Base-by-base conservation (phyloP, 1,140 invertebrate species). In the Stegodyphus mimosarum region DNA sequence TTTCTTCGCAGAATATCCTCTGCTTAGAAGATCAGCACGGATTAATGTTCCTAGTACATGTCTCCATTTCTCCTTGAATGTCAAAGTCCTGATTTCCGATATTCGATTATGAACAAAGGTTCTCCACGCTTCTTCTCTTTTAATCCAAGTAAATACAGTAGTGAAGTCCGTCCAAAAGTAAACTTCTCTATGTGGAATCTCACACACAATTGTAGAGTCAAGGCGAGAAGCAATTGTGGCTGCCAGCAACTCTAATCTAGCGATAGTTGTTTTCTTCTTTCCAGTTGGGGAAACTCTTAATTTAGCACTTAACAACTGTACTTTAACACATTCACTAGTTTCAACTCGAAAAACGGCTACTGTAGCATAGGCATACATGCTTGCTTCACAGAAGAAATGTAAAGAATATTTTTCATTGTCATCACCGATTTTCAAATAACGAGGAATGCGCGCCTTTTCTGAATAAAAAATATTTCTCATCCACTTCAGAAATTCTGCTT, bases 281-380 rank as follows among this genome's bases (percentile, higher is more conserved):
- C 86, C 33, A 18, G 13, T 55, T 77, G 53, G 48, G n/a, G 71
- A 50, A 53, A 71, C 17, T 86, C 88, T 81, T 53, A 55, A 63
- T 60, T 64, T 67, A 72, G 78, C 81, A 83, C 74, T 1, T 71
- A 83, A 50, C 79, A 85, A 48, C n/a, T 63, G 83, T 77, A 67
- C 86, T 85, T 67, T 87, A 76, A 78, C 72, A 67, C 17, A 63
- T 55, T 50, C 75, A 50, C 17, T 33, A 55, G n/a, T 81, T 74
- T 83, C 48, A 49, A 69, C 64, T 69, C 48, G 48, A 60, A 87
- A 18, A 63, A 75, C 72, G 49, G 72, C 67, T 11, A 70, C 49
- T 53, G 50, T 60, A 0, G 69, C 67, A 72, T 72, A 73, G 17
- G 33, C 48, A 66, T 64, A 71, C 53, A 17, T 15, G 17, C 64